phyloP scores from a whole-genome alignment of 2,113 vertebrate species.

The Malurus elegans region DNA sequence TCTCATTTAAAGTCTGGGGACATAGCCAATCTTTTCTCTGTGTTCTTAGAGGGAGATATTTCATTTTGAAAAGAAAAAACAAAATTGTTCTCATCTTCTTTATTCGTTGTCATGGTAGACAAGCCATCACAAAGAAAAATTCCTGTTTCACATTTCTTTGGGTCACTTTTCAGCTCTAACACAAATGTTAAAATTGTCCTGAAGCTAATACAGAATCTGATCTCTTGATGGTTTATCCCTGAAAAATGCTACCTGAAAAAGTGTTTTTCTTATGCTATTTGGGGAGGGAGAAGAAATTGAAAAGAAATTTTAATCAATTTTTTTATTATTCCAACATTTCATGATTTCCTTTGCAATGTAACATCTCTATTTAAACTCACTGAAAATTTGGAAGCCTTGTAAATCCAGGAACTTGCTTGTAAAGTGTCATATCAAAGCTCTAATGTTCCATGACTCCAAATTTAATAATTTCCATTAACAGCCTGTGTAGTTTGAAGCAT shows the following conservation, averaged over 20 bases:
- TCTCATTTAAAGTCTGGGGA: slow-evolving; percentile 36
- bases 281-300: not conserved
- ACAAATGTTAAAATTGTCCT: not conserved
- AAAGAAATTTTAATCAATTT: not conserved
- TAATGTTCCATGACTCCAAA: not conserved
- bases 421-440: not conserved
- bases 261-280: not conserved
- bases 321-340: not conserved
- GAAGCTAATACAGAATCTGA: not conserved
- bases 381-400: not conserved
- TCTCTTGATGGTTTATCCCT: not conserved
- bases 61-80: slow-evolving; percentile 23
- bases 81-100: slow-evolving; percentile 1
- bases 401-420: not conserved
- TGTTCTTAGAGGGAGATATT: slow-evolving; percentile 22
- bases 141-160: not conserved
- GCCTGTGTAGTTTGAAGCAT: not conserved
- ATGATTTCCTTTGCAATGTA: not conserved
- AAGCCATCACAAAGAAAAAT: not conserved
- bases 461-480: slow-evolving; percentile 6
- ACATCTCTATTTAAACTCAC: not conserved
- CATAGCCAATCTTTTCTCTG: not conserved
- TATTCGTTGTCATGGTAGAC: not conserved
- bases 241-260: not conserved
- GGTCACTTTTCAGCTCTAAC: not conserved